phyloP scores from a whole-genome alignment of 1,140 invertebrate genomes.

The Nasonia giraulti region DNA sequence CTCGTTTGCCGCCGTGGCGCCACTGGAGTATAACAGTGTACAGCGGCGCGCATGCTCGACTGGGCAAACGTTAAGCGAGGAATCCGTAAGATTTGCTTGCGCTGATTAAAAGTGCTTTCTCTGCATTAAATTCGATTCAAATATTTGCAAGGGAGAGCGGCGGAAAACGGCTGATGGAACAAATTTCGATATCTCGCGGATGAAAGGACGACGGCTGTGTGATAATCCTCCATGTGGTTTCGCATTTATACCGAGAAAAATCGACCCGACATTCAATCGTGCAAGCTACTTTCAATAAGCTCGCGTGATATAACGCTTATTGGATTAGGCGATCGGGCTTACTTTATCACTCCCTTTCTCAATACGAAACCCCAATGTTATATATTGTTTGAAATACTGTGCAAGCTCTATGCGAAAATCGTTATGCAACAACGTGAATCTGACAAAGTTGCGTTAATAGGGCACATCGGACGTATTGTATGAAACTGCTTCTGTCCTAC shows the following conservation, averaged over 20 bases:
- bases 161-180: neutral
- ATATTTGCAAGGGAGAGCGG: neutral
- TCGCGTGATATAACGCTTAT: neutral
- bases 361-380: neutral
- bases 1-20: neutral
- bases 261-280: too few species aligned
- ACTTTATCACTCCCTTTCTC: too few species aligned
- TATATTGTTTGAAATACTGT: neutral
- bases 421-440: too few species aligned
- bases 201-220: too few species aligned
- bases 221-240: too few species aligned
- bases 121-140: neutral
- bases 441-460: too few species aligned
- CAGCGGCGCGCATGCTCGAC: neutral
- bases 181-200: neutral
- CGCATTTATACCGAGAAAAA: neutral
- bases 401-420: neutral
- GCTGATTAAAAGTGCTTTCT: neutral
- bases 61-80: neutral
- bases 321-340: neutral
- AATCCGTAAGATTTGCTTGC: neutral
- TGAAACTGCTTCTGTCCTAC: too few species aligned
- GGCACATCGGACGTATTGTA: too few species aligned
- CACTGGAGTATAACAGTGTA: too few species aligned
- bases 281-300: neutral